These are phyloP conservation scores for Ochropleura leucogaster DNA, from an alignment of 2,888 invertebrate species.

Conservation along the genomic window DNA sequence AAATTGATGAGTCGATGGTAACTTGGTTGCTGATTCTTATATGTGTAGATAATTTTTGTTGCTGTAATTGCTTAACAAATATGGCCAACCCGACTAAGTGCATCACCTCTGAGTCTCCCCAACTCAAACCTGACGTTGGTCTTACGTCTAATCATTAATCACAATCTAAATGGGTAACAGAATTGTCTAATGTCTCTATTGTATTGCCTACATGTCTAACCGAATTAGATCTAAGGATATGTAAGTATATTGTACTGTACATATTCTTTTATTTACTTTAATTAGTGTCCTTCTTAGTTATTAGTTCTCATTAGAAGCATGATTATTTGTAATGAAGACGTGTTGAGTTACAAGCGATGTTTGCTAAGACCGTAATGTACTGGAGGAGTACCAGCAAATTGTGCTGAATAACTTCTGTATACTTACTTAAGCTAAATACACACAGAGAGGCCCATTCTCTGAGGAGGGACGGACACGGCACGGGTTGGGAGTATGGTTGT, in stretches of 20 bases:
- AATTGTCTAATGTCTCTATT: conserved; percentile 68
- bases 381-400: background rate
- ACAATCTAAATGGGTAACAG: conserved; percentile 42
- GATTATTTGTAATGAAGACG: conserved; percentile 14
- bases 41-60: background rate
- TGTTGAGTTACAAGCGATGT: background rate
- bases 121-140: conserved; percentile 13
- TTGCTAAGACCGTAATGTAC: background rate
- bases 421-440: background rate
- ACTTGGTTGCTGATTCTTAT: background rate
- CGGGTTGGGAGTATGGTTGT: too few relatives aligned
- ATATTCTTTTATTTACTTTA: conserved; percentile 36
- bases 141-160: background rate
- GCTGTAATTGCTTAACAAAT: background rate
- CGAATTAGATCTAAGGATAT: conserved; percentile 86
- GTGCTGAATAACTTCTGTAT: background rate
- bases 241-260: conserved; percentile 77
- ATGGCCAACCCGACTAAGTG: background rate
- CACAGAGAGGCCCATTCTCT: too few relatives aligned
- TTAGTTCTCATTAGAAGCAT: conserved; percentile 37
- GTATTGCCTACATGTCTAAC: conserved; percentile 83
- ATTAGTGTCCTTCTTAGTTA: conserved; percentile 23
- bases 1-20: background rate
- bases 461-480: too few relatives aligned
- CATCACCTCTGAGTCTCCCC: background rate